phyloP scores from a whole-genome alignment of 2,888 invertebrate species.

The Eudemis profundana region DNA sequence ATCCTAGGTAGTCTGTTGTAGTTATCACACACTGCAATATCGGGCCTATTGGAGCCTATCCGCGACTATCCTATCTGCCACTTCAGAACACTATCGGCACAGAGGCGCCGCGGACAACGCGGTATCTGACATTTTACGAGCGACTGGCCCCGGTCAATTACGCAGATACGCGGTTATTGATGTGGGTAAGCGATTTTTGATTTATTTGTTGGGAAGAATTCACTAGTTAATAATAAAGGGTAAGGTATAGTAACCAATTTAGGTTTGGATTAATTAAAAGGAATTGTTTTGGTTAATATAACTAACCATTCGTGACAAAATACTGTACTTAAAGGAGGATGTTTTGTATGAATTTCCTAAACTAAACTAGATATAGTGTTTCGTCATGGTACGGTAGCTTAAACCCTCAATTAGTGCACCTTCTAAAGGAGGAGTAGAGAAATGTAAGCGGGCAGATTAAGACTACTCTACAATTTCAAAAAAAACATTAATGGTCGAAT shows the following conservation, averaged over 20 bases:
- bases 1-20: neutral
- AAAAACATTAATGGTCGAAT: too few species aligned
- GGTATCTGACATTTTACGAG: conserved; percentile 69
- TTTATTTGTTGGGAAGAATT: conserved; percentile 11
- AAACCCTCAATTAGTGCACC: too few species aligned
- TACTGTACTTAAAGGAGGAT: too few species aligned
- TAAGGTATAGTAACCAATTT: neutral
- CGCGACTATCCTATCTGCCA: conserved; percentile 31
- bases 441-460: too few species aligned
- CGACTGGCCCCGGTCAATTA: conserved; percentile 61
- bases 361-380: too few species aligned
- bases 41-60: conserved; percentile 23
- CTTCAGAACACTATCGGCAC: conserved; percentile 53
- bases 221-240: too few species aligned
- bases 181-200: conserved; percentile 32
- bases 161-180: conserved; percentile 48
- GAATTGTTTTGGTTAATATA: too few species aligned
- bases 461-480: too few species aligned
- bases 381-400: too few species aligned
- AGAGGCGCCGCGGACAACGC: conserved; percentile 57
- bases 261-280: neutral
- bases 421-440: too few species aligned
- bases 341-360: too few species aligned
- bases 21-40: neutral
- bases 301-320: too few species aligned